Evolutionary conservation across 2,888 invertebrate genomes (phyloP), one percentile per base, ranked within the genome.

Genomic region (Andrena camellia): DNA sequence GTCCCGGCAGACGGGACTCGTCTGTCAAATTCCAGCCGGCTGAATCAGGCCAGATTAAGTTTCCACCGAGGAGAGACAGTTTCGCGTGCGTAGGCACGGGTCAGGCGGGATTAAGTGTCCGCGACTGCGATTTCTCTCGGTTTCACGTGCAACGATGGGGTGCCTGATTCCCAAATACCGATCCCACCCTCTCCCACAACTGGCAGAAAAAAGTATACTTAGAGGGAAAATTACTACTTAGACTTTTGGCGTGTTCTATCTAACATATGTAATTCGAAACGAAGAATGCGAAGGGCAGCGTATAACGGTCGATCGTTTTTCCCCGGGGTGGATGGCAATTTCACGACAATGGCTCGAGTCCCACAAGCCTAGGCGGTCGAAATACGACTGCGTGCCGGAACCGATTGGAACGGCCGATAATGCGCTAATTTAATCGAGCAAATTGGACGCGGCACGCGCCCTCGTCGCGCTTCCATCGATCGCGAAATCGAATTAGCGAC

Each of bases 391-490:
- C 66, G 78, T 26, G 71, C 50, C 66, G 72, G 66, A 76, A 84
- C 73, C 85, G 84, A 81, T 84, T 52, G 63, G 26, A 48, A 52
- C 8, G 76, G 2, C 71, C 78, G 86, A 87, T 80, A 86, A 84
- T 72, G 50, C 82, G 73, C 71, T 88, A 88, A 88, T 88, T 87
- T 81, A 87, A 88, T 88, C 74, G 78, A 75, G 77, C 66, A 68
- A 80, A 81, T 82, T 75, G 81, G 72, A 57, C 70, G 50, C 71
- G 60, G 29, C 62, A 10, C 31, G 17, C 57, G 48, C 54, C 13
- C 63, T 20, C 64, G 48, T 20, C 64, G 48, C 54, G 31, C 59
- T 69, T 23, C 54, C 52, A 33, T 48, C 64, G 73, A 42, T 62
- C 33, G 52, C 50, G 52, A 29, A 85, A 86, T 84, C 68, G 76